Percentiles rank a stretch among this genome's conserved stretches.
These are phyloP conservation scores for Micromys minutus DNA, from an alignment of 2,113 vertebrate species.

Conservation along the genomic window DNA sequence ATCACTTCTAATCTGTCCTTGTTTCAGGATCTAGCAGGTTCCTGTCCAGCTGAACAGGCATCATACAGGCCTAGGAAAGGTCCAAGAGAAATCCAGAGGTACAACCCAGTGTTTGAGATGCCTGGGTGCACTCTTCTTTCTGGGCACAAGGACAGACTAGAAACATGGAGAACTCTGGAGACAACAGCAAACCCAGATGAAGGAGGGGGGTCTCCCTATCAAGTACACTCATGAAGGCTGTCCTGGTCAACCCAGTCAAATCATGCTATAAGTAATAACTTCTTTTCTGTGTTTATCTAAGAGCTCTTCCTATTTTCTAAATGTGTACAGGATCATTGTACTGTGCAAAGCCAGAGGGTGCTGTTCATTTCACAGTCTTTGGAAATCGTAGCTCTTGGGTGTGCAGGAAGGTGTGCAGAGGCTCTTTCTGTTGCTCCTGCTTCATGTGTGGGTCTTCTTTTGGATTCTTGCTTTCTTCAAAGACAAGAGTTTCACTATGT, in stretches of 20 bases:
- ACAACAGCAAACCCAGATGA: not conserved
- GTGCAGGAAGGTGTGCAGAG: not conserved
- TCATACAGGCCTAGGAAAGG: not conserved
- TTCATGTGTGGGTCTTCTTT: conserved; percentile 7
- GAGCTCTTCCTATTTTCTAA: not conserved
- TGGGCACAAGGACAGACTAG: not conserved
- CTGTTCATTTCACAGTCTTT: not conserved
- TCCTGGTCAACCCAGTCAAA: not conserved
- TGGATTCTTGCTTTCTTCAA: not conserved
- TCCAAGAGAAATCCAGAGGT: not conserved
- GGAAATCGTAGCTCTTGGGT: not conserved
- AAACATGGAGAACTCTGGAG: not conserved
- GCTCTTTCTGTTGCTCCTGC: not conserved
- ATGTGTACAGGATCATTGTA: not conserved
- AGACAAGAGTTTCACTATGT: not conserved
- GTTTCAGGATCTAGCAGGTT: not conserved
- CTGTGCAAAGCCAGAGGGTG: not conserved
- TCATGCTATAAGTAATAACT: not conserved
- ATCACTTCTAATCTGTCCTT: not conserved
- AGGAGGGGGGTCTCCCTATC: not conserved
- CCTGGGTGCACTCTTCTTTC: not conserved
- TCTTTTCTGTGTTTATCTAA: not conserved
- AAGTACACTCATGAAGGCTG: not conserved
- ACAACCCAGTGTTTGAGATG: not conserved
- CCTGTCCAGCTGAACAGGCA: not conserved